Evolutionary conservation across 2,113 vertebrate genomes (phyloP).

Genomic region (Dicerorhinus sumatrensis): DNA sequence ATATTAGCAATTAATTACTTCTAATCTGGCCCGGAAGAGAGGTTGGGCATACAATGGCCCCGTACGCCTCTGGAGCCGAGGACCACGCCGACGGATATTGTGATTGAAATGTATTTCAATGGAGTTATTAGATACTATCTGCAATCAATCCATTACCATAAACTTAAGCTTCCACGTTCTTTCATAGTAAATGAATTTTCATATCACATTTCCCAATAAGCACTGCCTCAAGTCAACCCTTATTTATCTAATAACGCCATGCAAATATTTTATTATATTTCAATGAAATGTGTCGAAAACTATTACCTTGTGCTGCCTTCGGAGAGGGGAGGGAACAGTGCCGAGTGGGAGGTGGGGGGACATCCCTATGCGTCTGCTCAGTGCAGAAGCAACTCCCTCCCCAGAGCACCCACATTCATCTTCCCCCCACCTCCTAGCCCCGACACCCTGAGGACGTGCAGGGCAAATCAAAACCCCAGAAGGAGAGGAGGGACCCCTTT

Average conservation of each 20-base stretch:
- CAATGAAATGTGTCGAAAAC: conserved; percentile 87
- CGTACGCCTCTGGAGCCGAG: background rate
- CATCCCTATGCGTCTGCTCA: background rate
- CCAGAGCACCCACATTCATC: rapidly evolving
- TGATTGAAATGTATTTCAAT: conserved; percentile 77
- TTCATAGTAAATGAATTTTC: conserved; percentile 89
- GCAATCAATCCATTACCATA: conserved; percentile 86
- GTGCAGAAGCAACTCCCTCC: no score
- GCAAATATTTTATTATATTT: conserved; percentile 91
- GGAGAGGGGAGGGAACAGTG: conserved; percentile 23
- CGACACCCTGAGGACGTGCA: background rate
- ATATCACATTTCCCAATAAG: conserved; percentile 88
- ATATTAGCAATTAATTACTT: conserved; percentile 74
- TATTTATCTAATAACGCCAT: conserved; percentile 90
- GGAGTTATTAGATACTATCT: conserved; percentile 86
- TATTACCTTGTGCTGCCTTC: conserved; percentile 84
- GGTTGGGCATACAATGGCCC: conserved; percentile 43
- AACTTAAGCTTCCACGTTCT: conserved; percentile 87
- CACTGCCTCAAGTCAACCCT: conserved; percentile 88
- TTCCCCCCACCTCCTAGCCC: background rate
- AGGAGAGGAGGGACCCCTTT: background rate
- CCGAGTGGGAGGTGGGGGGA: background rate
- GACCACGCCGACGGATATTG: conserved; percentile 42
- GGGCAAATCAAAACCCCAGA: background rate
- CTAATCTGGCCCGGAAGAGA: conserved; percentile 41